Base-by-base conservation (phyloP, 2,797 vertebrate species). In the Delichon dasypus region DNA sequence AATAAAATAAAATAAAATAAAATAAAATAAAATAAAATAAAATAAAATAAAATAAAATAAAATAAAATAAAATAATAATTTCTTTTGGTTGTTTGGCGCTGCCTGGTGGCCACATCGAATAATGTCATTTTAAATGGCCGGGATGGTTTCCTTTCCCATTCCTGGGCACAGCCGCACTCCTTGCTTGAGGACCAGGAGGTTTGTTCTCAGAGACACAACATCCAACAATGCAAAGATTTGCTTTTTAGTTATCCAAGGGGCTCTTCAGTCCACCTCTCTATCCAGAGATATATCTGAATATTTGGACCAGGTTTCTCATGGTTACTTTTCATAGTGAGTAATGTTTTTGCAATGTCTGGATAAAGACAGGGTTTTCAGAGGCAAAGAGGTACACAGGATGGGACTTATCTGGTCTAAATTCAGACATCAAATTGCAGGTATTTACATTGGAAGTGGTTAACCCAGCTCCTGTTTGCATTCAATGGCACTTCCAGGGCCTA, bases 21-120 rank as follows among this genome's bases (percentile, higher is more conserved):
- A 75, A 85, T 18, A 1, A 7, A 20, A 50, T 34, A 12, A 53
- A 74, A 80, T 9, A 36, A 36, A 75, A 85, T 18, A 1, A 7
- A 20, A 50, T 34, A 12, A 53, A 74, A 80, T 9, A 36, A 36
- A 75, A 85, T 18, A 1, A 7, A 20, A 50, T 34, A 12, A 53
- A 74, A 80, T 9, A 36, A 36, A 30, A 40, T n/a, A n/a, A n/a
- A n/a, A n/a, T 51, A 51, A 9, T 57, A 17, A 68, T 48, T 81
- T 96, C 10, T 88, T 93, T 86, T 50, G 85, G 96, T 85, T 72
- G 55, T 92, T 64, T 97, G 91, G 96, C 95, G 93, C 93, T 81
- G 90, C 93, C 96, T 96, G 88, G 91, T 97, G 96, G 96, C 79
- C 84, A 5, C 12, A 16, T 19, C 7, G 9, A 40, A 29, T 64